These are phyloP conservation scores for Agrypnus murinus DNA, from an alignment of 2,888 invertebrate genomes.

Conservation along the genomic window DNA sequence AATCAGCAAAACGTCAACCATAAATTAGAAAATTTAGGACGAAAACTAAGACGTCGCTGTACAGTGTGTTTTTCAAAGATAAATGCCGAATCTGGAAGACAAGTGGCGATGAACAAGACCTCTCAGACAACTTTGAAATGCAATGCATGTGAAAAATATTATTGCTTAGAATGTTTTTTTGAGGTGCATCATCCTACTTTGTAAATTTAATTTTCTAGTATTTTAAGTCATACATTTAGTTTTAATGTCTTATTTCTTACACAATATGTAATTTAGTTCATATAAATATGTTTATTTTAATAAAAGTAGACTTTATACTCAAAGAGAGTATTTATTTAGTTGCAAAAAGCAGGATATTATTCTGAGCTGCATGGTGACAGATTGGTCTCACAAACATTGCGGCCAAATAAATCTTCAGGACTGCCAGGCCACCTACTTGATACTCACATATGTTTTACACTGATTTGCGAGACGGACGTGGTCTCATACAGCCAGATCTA, in stretches of 20 bases:
- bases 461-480: background rate
- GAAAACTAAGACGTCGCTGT: slow-evolving; percentile 9
- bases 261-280: background rate
- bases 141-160: slow-evolving; percentile 14
- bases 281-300: too few species aligned
- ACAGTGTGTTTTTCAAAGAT: slow-evolving; percentile 6
- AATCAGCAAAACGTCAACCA: background rate
- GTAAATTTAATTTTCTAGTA: too few species aligned
- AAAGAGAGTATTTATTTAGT: background rate
- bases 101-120: slow-evolving; percentile 3
- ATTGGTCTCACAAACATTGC: too few species aligned
- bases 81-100: background rate
- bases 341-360: too few species aligned
- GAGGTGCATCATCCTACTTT: background rate
- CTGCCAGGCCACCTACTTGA: background rate
- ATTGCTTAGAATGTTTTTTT: slow-evolving; percentile 36
- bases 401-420: background rate
- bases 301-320: too few species aligned
- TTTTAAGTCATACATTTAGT: too few species aligned
- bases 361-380: too few species aligned
- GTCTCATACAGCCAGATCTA: background rate
- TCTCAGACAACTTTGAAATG: slow-evolving; percentile 17
- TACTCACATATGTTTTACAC: background rate
- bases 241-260: too few species aligned
- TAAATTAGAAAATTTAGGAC: slow-evolving; percentile 17